Conservation (phyloP, 2,113 vertebrate genomes). For the Anarrhichthys ocellatus region DNA sequence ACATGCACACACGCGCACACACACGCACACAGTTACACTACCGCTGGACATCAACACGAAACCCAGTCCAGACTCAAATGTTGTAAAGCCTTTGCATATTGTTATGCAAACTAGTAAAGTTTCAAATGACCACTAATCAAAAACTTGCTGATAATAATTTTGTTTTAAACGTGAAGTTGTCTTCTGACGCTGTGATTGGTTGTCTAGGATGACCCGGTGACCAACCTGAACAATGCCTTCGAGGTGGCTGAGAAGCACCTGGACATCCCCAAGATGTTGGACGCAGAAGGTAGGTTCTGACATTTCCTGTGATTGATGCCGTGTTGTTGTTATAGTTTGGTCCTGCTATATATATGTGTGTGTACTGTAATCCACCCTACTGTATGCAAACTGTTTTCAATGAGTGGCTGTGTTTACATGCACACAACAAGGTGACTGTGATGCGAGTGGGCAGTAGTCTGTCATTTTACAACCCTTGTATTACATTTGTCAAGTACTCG, state of each 20-base stretch:
- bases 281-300: conserved; percentile 86
- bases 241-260: conserved; percentile 87
- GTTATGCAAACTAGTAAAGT: neutral
- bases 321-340: no score
- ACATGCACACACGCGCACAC: neutral
- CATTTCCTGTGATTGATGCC: neutral
- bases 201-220: conserved; percentile 84
- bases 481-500: neutral
- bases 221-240: conserved; percentile 88
- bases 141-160: neutral
- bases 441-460: neutral
- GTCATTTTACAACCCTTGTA: neutral
- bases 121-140: neutral
- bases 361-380: neutral
- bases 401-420: neutral
- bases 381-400: neutral
- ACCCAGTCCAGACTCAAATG: neutral
- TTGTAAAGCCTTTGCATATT: neutral
- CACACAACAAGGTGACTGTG: neutral
- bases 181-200: conserved; percentile 18
- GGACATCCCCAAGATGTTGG: conserved; percentile 92
- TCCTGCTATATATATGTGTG: no score
- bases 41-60: neutral
- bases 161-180: no score
- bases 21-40: neutral